Evolutionary conservation across 2,113 vertebrate genomes (phyloP).

Genomic region (Notothenia coriiceps): DNA sequence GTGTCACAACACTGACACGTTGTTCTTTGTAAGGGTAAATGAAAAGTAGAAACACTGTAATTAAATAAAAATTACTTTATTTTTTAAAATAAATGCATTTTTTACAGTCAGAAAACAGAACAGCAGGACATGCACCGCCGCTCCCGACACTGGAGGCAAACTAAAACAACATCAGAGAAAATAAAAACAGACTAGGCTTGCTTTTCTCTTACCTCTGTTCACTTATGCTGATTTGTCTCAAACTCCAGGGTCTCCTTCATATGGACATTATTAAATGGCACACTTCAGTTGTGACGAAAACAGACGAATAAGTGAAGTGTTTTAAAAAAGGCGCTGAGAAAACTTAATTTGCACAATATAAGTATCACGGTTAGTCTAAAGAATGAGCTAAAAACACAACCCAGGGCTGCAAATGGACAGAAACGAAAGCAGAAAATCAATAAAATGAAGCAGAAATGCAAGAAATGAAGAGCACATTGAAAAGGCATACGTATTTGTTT

Average conservation of each 20-base stretch:
- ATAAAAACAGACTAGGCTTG: conserved; percentile 53
- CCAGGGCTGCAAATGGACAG: conserved; percentile 24
- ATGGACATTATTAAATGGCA: conserved; percentile 60
- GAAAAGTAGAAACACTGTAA: not conserved
- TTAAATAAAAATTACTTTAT: conserved; percentile 88
- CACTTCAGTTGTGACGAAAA: conserved; percentile 58
- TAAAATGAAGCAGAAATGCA: conserved; percentile 49
- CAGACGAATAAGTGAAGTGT: conserved; percentile 45
- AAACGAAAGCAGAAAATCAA: conserved; percentile 41
- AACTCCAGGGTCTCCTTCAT: conserved; percentile 80
- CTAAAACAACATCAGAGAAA: conserved; percentile 64
- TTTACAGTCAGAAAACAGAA: conserved; percentile 84
- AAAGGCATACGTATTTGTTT: conserved; percentile 50
- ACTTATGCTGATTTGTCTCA: conserved; percentile 72
- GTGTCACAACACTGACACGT: not conserved
- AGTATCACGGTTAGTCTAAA: conserved; percentile 32
- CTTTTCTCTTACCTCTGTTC: conserved; percentile 62
- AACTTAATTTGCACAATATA: conserved; percentile 42
- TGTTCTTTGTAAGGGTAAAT: not conserved
- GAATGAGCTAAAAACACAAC: conserved; percentile 43
- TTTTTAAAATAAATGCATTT: conserved; percentile 88
- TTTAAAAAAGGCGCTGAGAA: conserved; percentile 43
- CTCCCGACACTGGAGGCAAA: conserved; percentile 77
- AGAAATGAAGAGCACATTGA: conserved; percentile 38
- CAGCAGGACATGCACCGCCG: conserved; percentile 83